A percentile compares a stretch with the other conserved stretches of the same genome.
phyloP scores from a whole-genome alignment of 2,113 vertebrate species.

The Chloropsis cyanopogon region DNA sequence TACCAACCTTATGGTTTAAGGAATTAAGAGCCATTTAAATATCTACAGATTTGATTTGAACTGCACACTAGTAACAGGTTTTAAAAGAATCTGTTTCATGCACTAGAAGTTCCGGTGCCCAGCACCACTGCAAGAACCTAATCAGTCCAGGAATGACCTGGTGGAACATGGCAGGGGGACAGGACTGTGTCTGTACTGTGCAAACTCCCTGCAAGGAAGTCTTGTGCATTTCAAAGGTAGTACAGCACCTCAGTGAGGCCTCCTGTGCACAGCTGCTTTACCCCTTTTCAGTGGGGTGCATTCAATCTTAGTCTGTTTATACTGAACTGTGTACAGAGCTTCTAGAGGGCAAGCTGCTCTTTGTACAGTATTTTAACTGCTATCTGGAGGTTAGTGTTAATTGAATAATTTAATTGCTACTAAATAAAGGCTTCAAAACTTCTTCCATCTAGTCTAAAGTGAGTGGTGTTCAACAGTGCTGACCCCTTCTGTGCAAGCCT shows the following conservation, averaged over 20 bases:
- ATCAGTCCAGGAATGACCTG: background rate
- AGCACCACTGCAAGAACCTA: conserved; percentile 16
- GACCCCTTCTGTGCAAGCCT: background rate
- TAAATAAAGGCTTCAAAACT: conserved; percentile 79
- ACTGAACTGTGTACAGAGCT: conserved; percentile 56
- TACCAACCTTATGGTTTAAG: conserved; percentile 48
- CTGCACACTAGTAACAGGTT: conserved; percentile 49
- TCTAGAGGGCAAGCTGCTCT: conserved; percentile 55
- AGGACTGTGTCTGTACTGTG: conserved; percentile 43
- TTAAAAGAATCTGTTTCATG: conserved; percentile 41
- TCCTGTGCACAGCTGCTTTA: conserved; percentile 70
- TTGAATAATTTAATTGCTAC: conserved; percentile 73
- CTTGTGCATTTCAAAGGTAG: conserved; percentile 59
- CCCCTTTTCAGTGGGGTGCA: conserved; percentile 73
- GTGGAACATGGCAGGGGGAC: background rate
- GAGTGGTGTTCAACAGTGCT: background rate
- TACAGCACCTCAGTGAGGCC: conserved; percentile 59
- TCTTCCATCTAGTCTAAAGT: background rate
- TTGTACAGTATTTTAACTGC: conserved; percentile 72
- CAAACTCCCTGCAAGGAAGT: conserved; percentile 14
- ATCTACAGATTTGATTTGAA: conserved; percentile 40
- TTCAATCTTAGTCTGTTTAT: conserved; percentile 62
- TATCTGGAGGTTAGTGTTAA: conserved; percentile 71
- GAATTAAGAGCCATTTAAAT: conserved; percentile 67
- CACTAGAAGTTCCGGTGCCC: conserved; percentile 55